phyloP scores from a whole-genome alignment of 1,140 invertebrate genomes.

The Apolygus lucorum region DNA sequence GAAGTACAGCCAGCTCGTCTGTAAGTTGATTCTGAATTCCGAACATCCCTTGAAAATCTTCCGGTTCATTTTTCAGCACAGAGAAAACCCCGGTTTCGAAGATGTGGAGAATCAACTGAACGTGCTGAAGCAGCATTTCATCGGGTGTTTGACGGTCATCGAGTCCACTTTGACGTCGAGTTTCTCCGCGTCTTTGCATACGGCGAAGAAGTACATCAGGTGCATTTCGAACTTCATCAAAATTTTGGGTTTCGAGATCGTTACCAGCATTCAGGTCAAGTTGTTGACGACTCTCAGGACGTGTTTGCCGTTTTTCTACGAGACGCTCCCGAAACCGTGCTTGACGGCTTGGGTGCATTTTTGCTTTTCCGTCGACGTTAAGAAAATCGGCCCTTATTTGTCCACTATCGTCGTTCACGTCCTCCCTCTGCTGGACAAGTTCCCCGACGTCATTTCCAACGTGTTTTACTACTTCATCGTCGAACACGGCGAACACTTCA shows the following conservation, averaged over 20 bases:
- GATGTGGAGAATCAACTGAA: neutral
- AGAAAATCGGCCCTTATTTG: conserved; percentile 64
- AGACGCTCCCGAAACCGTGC: neutral
- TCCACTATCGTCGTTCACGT: conserved; percentile 76
- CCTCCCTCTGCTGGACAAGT: conserved; percentile 57
- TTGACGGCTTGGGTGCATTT: conserved; percentile 20
- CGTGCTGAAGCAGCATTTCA: conserved; percentile 7
- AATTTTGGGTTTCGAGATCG: neutral
- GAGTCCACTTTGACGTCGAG: neutral
- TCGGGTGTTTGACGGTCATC: conserved; percentile 10
- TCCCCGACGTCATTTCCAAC: conserved; percentile 58
- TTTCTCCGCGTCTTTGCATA: neutral
- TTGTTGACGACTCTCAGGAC: conserved; percentile 4
- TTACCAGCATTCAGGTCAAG: neutral
- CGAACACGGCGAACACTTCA: conserved; percentile 57
- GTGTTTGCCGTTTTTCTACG: neutral
- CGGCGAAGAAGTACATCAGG: conserved; percentile 2
- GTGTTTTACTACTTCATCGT: conserved; percentile 73
- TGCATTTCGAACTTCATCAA: neutral
- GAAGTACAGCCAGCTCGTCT: neutral
- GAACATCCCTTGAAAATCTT: neutral
- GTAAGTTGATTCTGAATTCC: conserved; percentile 11
- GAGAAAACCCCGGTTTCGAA: neutral
- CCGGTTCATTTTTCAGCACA: neutral
- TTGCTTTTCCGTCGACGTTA: conserved; percentile 57